Conservation (phyloP, 2,113 vertebrate species). For the Tragelaphus imberbis region DNA sequence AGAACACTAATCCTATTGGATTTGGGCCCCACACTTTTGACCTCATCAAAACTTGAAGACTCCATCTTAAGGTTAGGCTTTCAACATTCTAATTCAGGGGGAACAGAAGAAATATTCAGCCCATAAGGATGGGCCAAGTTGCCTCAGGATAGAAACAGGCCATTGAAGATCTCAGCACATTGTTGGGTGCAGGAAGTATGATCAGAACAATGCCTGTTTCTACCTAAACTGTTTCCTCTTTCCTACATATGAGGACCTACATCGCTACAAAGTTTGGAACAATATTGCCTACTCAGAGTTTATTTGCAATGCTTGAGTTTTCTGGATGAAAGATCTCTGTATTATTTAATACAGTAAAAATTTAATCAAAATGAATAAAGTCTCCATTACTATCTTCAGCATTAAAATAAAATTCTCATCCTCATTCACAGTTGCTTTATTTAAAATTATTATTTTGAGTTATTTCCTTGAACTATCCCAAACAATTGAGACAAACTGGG, state of each 20-base stretch:
- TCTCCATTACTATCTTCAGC: background rate
- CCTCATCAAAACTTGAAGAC: background rate
- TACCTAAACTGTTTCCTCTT: background rate
- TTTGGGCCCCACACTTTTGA: background rate
- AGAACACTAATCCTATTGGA: background rate
- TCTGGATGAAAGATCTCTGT: background rate
- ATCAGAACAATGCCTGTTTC: background rate
- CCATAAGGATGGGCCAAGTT: background rate
- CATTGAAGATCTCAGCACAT: background rate
- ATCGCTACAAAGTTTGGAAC: background rate
- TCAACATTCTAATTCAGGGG: background rate
- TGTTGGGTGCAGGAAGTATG: background rate
- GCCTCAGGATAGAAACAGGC: background rate
- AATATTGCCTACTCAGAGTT: background rate
- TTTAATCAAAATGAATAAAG: conserved; percentile 28
- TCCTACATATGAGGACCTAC: background rate
- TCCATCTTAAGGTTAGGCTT: background rate
- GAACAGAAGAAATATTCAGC: background rate
- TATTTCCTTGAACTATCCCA: conserved; percentile 24
- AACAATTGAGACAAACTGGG: background rate
- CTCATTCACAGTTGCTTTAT: conserved; percentile 25
- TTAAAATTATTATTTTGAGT: background rate
- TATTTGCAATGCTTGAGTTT: background rate
- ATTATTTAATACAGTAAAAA: conserved; percentile 22
- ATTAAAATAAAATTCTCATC: background rate